These are phyloP conservation scores for Papilio protenor DNA, from an alignment of 2,888 invertebrate genomes.

Conservation along the genomic window DNA sequence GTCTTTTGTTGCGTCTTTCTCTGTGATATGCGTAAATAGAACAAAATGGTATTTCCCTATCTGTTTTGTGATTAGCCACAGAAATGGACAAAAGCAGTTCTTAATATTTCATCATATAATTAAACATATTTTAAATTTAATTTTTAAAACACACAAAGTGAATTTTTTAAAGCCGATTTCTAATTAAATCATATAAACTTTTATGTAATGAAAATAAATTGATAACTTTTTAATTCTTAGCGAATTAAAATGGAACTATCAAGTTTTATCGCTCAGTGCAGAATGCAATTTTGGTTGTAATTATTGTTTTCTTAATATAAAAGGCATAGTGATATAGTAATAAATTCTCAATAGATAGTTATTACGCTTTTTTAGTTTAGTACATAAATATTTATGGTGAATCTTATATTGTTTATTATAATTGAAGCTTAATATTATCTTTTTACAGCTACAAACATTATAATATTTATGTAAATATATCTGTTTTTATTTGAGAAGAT, in stretches of 20 bases:
- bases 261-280: constrained; percentile 39
- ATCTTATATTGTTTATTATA: constrained; percentile 61
- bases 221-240: neutral
- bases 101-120: neutral
- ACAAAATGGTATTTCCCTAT: constrained; percentile 63
- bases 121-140: neutral
- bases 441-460: constrained; percentile 63
- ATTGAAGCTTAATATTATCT: constrained; percentile 55
- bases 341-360: constrained; percentile 76
- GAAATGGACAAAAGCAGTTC: constrained; percentile 48
- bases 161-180: neutral
- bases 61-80: constrained; percentile 70
- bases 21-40: constrained; percentile 79
- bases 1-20: constrained; percentile 67
- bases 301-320: constrained; percentile 56
- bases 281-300: constrained; percentile 65
- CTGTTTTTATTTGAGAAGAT: constrained; percentile 8
- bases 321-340: constrained; percentile 76
- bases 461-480: constrained; percentile 60
- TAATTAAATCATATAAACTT: neutral
- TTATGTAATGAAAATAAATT: neutral
- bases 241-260: neutral
- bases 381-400: constrained; percentile 67
- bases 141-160: neutral
- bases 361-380: constrained; percentile 75